phyloP scores from a whole-genome alignment of 2,113 vertebrate genomes.

The Tyrannus savana region DNA sequence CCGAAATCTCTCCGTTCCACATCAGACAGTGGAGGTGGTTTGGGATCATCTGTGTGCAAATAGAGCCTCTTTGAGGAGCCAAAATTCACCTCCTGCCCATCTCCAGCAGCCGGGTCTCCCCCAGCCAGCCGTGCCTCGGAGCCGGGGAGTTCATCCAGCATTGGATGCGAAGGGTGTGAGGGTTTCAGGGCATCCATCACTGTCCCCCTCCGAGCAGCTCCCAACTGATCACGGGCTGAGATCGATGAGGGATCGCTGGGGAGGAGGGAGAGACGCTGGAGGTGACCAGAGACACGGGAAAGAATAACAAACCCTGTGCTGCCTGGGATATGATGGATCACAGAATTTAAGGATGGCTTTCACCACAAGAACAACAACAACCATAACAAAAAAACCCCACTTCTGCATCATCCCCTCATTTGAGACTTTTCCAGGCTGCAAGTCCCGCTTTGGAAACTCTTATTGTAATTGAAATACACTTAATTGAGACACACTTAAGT shows the following conservation, averaged over 20 bases:
- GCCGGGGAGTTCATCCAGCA: slow-evolving; percentile 79
- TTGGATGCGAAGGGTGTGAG: slow-evolving; percentile 77
- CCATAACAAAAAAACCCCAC: neutral
- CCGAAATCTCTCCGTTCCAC: neutral
- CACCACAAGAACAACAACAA: neutral
- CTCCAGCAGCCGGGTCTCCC: rapidly evolving
- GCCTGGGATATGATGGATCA: slow-evolving; percentile 60
- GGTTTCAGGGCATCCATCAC: slow-evolving; percentile 60
- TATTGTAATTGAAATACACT: slow-evolving; percentile 14
- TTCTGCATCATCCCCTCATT: neutral
- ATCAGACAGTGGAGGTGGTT: neutral
- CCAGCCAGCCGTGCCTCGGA: slow-evolving; percentile 16
- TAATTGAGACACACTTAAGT: slow-evolving; percentile 38
- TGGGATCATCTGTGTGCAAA: rapidly evolving
- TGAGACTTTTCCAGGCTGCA: neutral
- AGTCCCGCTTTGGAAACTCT: slow-evolving; percentile 36
- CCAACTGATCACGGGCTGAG: slow-evolving; percentile 82
- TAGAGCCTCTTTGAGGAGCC: neutral
- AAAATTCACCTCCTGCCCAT: neutral
- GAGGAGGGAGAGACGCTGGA: slow-evolving; percentile 69
- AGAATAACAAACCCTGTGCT: slow-evolving; percentile 78
- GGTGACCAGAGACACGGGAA: slow-evolving; percentile 73
- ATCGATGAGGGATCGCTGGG: slow-evolving; percentile 84
- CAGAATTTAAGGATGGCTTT: slow-evolving; percentile 73
- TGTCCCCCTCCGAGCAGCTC: slow-evolving; percentile 83